Evolutionary conservation across 2,113 vertebrate genomes (phyloP).

Genomic region (Neoarius graeffei): DNA sequence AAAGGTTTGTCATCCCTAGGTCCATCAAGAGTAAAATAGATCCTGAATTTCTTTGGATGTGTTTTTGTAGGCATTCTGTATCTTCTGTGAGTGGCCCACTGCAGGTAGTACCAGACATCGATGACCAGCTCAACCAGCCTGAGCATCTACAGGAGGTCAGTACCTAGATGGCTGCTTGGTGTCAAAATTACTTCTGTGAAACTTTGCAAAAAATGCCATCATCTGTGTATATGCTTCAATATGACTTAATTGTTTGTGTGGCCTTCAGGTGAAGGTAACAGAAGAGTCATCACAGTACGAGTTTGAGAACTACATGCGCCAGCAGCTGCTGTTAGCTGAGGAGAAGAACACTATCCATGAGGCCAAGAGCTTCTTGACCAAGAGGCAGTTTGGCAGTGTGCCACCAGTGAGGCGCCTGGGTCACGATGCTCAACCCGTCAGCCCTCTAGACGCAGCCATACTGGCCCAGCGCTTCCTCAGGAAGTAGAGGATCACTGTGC

Average conservation of each 20-base stretch:
- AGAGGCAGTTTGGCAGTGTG: slow-evolving; percentile 88
- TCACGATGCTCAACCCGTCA: slow-evolving; percentile 93
- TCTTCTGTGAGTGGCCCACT: slow-evolving; percentile 93
- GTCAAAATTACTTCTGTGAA: neutral
- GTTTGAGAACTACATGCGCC: slow-evolving; percentile 99
- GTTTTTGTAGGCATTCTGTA: slow-evolving; percentile 86
- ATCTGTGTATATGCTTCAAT: neutral
- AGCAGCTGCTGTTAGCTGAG: slow-evolving; percentile 95
- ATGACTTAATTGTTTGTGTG: neutral
- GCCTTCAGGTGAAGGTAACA: slow-evolving; percentile 83
- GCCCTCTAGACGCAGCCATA: slow-evolving; percentile 91
- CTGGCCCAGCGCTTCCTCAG: slow-evolving; percentile 94
- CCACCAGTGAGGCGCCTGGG: slow-evolving; percentile 92
- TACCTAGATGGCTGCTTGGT: neutral
- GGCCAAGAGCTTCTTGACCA: slow-evolving; percentile 89
- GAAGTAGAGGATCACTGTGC: slow-evolving; percentile 73
- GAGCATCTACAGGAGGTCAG: slow-evolving; percentile 92
- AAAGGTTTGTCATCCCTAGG: neutral
- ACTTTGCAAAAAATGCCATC: neutral
- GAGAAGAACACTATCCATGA: slow-evolving; percentile 96
- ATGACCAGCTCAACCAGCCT: slow-evolving; percentile 88
- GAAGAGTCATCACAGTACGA: slow-evolving; percentile 98
- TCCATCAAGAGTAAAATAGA: neutral
- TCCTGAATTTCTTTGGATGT: neutral
- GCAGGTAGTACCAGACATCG: slow-evolving; percentile 97